These are phyloP conservation scores for Rhyacophila evoluta DNA, from an alignment of 2,888 invertebrate genomes.

Conservation along the genomic window DNA sequence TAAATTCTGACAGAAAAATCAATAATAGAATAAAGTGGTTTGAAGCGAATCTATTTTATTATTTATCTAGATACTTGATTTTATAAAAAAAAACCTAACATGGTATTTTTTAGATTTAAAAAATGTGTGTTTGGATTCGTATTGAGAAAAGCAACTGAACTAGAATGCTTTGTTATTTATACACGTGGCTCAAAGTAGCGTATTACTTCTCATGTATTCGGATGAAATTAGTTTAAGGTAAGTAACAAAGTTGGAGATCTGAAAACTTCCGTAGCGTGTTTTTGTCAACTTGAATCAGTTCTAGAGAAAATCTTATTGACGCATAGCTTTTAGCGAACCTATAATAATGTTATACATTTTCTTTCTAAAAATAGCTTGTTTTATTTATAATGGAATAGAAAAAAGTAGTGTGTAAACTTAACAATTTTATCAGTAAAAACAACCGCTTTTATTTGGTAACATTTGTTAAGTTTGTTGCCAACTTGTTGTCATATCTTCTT, in stretches of 20 bases:
- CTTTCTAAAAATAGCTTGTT: too few relatives aligned
- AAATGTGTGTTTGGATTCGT: not conserved
- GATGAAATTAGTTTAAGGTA: constrained; percentile 14
- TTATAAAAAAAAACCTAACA: too few relatives aligned
- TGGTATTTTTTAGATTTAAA: not conserved
- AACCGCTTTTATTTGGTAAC: too few relatives aligned
- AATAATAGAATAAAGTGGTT: too few relatives aligned
- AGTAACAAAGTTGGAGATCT: constrained; percentile 18
- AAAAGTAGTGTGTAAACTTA: too few relatives aligned
- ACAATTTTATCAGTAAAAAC: too few relatives aligned
- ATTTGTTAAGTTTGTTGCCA: too few relatives aligned
- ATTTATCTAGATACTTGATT: too few relatives aligned
- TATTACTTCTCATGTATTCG: not conserved
- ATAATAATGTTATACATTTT: not conserved
- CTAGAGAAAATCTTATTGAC: not conserved
- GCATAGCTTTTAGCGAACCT: constrained; percentile 9
- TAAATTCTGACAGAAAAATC: too few relatives aligned
- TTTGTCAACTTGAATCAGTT: constrained; percentile 14
- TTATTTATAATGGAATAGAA: too few relatives aligned
- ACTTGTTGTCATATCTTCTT: too few relatives aligned
- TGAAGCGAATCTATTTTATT: too few relatives aligned
- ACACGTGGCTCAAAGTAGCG: not conserved
- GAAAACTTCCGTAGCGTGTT: constrained; percentile 13
- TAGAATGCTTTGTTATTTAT: not conserved
- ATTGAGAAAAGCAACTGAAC: not conserved